Evolutionary conservation across 2,888 invertebrate species (phyloP).

Genomic region (Xanthia icteritia): DNA sequence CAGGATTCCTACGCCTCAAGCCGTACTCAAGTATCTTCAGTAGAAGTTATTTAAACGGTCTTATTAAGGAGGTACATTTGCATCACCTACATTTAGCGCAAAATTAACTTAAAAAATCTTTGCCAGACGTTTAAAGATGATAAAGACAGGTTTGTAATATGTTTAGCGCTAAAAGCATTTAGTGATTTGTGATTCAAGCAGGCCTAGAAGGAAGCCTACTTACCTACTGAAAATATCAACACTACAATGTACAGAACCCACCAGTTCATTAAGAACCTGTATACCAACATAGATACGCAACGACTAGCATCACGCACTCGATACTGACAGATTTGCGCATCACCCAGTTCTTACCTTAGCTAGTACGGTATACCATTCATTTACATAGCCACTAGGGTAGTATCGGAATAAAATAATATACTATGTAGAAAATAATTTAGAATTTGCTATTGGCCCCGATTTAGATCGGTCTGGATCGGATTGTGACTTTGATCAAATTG

Average conservation of each 20-base stretch:
- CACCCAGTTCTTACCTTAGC: slow-evolving; percentile 47
- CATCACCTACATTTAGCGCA: neutral
- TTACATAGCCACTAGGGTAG: slow-evolving; percentile 3
- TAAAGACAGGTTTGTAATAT: neutral
- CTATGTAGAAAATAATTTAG: neutral
- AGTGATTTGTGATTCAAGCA: neutral
- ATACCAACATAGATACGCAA: slow-evolving; percentile 33
- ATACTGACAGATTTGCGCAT: slow-evolving; percentile 50
- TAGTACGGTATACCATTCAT: slow-evolving; percentile 47
- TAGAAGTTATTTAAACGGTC: neutral
- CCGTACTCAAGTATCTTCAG: neutral
- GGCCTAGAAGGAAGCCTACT: neutral
- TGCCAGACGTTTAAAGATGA: neutral
- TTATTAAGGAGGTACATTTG: neutral
- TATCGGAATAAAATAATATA: slow-evolving; percentile 24
- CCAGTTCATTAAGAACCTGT: slow-evolving; percentile 17
- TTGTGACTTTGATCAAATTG: neutral
- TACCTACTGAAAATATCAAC: neutral
- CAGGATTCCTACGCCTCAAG: neutral
- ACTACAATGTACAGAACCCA: slow-evolving; percentile 30
- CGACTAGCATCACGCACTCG: slow-evolving; percentile 40
- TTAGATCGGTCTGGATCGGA: neutral
- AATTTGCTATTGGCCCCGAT: slow-evolving; percentile 15
- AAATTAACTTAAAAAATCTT: neutral
- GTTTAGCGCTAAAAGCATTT: neutral